Conservation (phyloP, 2,797 vertebrate species). For the Falco biarmicus region DNA sequence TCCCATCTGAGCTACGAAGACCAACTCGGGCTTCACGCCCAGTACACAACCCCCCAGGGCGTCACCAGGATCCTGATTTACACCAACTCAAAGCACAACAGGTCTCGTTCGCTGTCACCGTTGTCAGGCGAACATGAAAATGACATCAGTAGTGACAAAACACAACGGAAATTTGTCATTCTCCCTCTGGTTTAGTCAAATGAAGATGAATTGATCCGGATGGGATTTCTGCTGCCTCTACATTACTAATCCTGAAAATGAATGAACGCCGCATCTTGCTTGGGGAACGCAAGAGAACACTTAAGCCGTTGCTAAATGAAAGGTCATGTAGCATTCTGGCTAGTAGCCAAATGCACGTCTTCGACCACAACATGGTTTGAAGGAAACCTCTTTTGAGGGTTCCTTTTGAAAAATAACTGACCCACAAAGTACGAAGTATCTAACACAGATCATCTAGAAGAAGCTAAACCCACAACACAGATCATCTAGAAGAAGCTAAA, state of each 20-base stretch:
- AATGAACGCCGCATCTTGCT: background rate
- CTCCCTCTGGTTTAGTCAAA: background rate
- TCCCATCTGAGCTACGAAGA: rapidly evolving
- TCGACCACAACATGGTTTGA: background rate
- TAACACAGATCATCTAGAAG: background rate
- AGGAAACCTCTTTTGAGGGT: background rate
- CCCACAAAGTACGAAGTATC: background rate
- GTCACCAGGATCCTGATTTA: background rate
- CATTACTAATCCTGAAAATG: background rate
- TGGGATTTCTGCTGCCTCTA: slow-evolving; percentile 21
- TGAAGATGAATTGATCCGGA: background rate
- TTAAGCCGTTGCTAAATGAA: background rate
- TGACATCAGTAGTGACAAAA: background rate
- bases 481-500: no score
- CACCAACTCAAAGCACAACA: background rate
- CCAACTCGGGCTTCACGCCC: background rate
- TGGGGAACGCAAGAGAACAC: background rate
- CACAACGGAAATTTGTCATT: background rate
- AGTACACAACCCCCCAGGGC: rapidly evolving
- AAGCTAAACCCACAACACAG: background rate
- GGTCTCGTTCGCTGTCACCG: background rate
- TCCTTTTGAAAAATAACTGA: background rate
- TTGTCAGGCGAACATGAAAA: background rate
- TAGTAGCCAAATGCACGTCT: background rate
- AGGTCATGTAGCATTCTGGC: background rate